phyloP scores from a whole-genome alignment of 2,888 invertebrate species.

The Cremastobaeus sp. region DNA sequence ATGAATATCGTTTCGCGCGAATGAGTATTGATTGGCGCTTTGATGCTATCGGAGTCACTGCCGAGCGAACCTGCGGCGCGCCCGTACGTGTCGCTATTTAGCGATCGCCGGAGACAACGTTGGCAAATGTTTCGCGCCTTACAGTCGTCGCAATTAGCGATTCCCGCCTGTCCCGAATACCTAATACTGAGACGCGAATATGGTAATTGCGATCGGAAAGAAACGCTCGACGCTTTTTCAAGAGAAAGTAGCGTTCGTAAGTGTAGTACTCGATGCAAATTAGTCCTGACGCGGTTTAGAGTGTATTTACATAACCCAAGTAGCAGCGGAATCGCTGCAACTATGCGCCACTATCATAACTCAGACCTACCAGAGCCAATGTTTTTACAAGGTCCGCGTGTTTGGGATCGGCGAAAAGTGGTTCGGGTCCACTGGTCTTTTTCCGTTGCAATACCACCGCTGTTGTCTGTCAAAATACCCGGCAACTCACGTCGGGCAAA shows the following conservation, averaged over 20 bases:
- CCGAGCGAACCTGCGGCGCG: neutral
- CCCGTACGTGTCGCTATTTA: neutral
- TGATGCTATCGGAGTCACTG: too few species aligned
- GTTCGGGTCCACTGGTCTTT: too few species aligned
- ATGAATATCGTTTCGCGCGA: too few species aligned
- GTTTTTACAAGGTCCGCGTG: too few species aligned
- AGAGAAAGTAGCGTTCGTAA: neutral
- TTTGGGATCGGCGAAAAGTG: too few species aligned
- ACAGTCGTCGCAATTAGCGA: conserved; percentile 21
- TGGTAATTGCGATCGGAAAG: conserved; percentile 11
- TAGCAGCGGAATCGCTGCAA: too few species aligned
- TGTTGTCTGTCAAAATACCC: too few species aligned
- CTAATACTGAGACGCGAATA: conserved; percentile 23
- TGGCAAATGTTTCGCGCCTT: conserved; percentile 14
- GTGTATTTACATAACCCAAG: neutral
- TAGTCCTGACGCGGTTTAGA: neutral
- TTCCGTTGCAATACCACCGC: too few species aligned
- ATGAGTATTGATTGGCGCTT: too few species aligned
- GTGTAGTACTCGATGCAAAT: neutral
- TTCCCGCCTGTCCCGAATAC: conserved; percentile 11
- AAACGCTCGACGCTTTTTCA: neutral
- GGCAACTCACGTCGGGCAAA: too few species aligned
- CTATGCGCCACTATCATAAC: too few species aligned
- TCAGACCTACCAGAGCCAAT: too few species aligned
- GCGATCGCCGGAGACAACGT: neutral